Percentiles rank a stretch among this genome's conserved stretches.
These are phyloP conservation scores for Opisthocomus hoazin DNA, from an alignment of 2,113 vertebrate genomes.

Conservation along the genomic window DNA sequence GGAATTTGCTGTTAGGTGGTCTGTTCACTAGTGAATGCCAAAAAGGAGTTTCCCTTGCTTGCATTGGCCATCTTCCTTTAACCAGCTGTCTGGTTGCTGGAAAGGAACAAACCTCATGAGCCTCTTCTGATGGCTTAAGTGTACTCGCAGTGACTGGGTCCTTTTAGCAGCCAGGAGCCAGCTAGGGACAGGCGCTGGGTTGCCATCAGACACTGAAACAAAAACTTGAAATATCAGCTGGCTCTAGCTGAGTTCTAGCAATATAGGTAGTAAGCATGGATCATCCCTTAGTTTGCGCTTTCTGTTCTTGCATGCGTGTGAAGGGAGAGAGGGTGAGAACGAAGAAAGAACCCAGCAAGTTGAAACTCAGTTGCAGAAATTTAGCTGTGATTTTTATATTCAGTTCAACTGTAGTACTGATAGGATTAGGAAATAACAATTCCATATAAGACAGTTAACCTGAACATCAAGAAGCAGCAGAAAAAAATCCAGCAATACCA, in stretches of 20 bases:
- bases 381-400: background rate
- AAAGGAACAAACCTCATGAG: background rate
- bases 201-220: background rate
- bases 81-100: background rate
- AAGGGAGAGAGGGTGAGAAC: background rate
- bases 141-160: background rate
- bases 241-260: background rate
- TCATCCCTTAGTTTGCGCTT: background rate
- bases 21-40: background rate
- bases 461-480: background rate
- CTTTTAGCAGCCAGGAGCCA: background rate
- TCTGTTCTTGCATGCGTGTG: background rate
- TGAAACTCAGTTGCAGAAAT: background rate
- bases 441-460: background rate
- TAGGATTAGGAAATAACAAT: background rate
- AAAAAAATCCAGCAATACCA: background rate
- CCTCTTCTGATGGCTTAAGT: background rate
- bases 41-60: background rate
- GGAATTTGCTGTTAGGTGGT: constrained; percentile 17
- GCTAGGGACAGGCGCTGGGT: background rate
- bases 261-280: background rate
- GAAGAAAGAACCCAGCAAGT: background rate
- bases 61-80: constrained; percentile 9
- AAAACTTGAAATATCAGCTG: background rate
- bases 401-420: background rate